Percentiles rank a stretch among this genome's conserved stretches.
Conservation (phyloP, 2,113 vertebrate species). For the Aix galericulata region DNA sequence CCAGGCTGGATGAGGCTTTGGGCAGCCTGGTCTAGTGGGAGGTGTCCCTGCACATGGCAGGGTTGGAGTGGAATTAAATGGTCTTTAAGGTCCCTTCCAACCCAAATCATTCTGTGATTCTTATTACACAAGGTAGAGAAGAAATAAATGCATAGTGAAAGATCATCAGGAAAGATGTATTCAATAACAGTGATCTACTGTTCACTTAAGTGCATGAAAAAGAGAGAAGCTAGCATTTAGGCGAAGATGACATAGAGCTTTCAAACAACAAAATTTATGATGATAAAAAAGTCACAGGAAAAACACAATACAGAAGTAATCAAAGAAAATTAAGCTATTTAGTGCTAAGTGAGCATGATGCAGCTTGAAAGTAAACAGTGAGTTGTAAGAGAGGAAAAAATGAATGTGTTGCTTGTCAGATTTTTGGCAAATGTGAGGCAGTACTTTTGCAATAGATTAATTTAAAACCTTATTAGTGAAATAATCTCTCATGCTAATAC, state of each 20-base stretch:
- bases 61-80: too few relatives aligned
- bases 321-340: conserved; percentile 27
- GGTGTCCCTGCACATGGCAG: too few relatives aligned
- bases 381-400: conserved; percentile 18
- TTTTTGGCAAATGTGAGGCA: conserved; percentile 37
- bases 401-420: conserved; percentile 31
- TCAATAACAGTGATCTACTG: conserved; percentile 31
- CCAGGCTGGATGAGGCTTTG: too few relatives aligned
- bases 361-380: conserved; percentile 33
- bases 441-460: conserved; percentile 49
- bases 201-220: conserved; percentile 30
- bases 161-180: conserved; percentile 36
- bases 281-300: background rate
- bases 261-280: background rate
- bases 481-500: conserved; percentile 22
- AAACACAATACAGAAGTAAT: background rate
- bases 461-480: conserved; percentile 51
- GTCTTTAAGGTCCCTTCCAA: too few relatives aligned
- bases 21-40: too few relatives aligned
- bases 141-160: conserved; percentile 15
- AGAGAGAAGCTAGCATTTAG: background rate
- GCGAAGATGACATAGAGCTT: background rate
- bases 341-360: background rate
- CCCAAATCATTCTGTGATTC: background rate
- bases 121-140: conserved; percentile 26